phyloP scores from a whole-genome alignment of 1,140 invertebrate species.

The Holotrichia oblita region DNA sequence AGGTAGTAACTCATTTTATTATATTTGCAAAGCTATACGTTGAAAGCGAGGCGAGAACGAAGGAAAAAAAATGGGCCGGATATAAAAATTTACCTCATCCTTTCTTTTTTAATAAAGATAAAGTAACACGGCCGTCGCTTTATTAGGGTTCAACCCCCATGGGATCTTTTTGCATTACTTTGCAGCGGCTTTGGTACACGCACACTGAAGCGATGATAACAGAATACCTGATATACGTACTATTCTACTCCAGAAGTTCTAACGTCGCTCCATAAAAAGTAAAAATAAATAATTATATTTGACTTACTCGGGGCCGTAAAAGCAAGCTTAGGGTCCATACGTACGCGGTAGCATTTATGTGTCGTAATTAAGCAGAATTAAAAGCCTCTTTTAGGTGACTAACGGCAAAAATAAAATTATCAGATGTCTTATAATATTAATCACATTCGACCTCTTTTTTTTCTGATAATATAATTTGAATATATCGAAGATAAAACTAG shows the following conservation, averaged over 20 bases:
- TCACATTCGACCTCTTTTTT: background rate
- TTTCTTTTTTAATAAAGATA: constrained; percentile 10
- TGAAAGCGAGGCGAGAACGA: background rate
- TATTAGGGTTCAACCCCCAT: constrained; percentile 9
- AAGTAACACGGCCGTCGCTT: constrained; percentile 14
- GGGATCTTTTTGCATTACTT: constrained; percentile 4
- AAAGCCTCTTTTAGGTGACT: background rate
- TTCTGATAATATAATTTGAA: too few relatives aligned
- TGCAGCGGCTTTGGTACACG: background rate
- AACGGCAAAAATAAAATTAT: background rate
- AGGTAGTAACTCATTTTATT: background rate
- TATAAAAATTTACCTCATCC: constrained; percentile 14
- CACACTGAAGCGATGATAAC: background rate
- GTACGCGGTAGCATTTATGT: background rate
- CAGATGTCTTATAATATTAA: background rate
- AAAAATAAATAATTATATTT: constrained; percentile 19
- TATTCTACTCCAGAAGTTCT: background rate
- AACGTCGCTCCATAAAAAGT: background rate
- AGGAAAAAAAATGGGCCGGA: background rate
- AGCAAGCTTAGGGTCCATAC: background rate
- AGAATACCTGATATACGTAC: background rate
- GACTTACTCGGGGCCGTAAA: background rate
- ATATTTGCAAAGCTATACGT: background rate
- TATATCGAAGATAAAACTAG: background rate
- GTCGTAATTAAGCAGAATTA: background rate